A percentile compares a stretch with the other conserved stretches of the same genome.
These are phyloP conservation scores for Cotesia vestalis DNA, from an alignment of 1,140 invertebrate genomes.

Conservation along the genomic window DNA sequence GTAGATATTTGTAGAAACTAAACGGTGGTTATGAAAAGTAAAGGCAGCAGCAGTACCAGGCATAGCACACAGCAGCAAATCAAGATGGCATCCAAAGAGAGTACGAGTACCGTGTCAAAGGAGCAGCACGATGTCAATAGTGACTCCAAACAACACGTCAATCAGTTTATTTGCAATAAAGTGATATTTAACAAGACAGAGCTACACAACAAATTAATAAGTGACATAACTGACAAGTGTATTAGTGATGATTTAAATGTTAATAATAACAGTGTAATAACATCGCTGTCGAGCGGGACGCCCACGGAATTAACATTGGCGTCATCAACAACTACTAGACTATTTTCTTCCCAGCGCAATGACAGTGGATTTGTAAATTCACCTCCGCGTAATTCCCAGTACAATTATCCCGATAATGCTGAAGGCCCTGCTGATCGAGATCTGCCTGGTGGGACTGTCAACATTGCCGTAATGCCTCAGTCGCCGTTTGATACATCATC, in stretches of 20 bases:
- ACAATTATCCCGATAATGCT: slow-evolving; percentile 36
- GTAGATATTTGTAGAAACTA: no score
- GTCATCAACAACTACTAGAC: slow-evolving; percentile 41
- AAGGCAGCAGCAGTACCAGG: not conserved
- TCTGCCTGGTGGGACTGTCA: slow-evolving; percentile 30
- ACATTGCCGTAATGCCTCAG: slow-evolving; percentile 30
- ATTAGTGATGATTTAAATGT: slow-evolving; percentile 24
- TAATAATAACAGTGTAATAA: slow-evolving; percentile 36
- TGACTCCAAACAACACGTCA: slow-evolving; percentile 45
- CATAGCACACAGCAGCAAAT: slow-evolving; percentile 40
- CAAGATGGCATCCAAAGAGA: slow-evolving; percentile 68
- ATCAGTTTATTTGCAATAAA: slow-evolving; percentile 34
- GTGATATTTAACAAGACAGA: slow-evolving; percentile 17
- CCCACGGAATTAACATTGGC: slow-evolving; percentile 55
- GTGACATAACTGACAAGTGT: slow-evolving; percentile 30
- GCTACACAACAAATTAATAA: slow-evolving; percentile 28
- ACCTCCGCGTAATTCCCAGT: no score
- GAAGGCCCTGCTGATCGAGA: slow-evolving; percentile 35
- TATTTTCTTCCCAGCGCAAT: slow-evolving; percentile 41
- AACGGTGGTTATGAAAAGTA: not conserved
- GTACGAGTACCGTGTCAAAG: slow-evolving; percentile 62
- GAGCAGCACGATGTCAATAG: slow-evolving; percentile 64
- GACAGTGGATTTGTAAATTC: slow-evolving; percentile 1
- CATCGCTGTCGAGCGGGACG: slow-evolving; percentile 52
- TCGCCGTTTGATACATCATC: slow-evolving; percentile 29